Evolutionary conservation across 2,797 vertebrate genomes (phyloP).

Genomic region (Buphagus erythrorhynchus): DNA sequence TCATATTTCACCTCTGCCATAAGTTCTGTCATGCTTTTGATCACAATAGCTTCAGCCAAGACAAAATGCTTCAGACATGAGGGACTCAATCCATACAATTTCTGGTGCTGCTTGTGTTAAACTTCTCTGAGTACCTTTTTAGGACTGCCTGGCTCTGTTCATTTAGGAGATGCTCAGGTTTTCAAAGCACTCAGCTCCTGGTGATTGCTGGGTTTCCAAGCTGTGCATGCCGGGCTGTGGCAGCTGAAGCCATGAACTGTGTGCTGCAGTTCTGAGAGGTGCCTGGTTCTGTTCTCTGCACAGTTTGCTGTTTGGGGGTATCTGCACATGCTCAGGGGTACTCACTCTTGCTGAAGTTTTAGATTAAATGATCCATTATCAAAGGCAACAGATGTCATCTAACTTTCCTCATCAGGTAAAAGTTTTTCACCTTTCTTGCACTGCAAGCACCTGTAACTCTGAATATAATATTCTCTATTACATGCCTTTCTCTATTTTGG

Average conservation of each 20-base stretch:
- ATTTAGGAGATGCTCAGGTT: background rate
- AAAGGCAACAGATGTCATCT: background rate
- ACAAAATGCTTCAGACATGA: background rate
- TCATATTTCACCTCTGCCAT: background rate
- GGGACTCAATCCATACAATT: background rate
- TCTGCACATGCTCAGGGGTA: background rate
- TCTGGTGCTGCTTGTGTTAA: background rate
- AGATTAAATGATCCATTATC: background rate
- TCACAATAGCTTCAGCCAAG: background rate
- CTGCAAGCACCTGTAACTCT: background rate
- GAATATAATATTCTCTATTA: background rate
- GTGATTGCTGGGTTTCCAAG: background rate
- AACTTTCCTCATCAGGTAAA: background rate
- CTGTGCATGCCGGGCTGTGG: background rate
- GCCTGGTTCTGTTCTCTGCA: background rate
- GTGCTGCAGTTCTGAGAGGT: fast-evolving
- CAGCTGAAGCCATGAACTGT: background rate
- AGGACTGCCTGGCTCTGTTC: background rate
- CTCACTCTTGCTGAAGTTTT: background rate
- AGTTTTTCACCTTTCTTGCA: background rate
- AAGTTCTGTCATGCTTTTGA: background rate
- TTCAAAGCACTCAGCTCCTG: background rate
- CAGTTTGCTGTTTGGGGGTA: background rate
- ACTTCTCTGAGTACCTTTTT: background rate
- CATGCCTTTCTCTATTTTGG: background rate